Evolutionary conservation across 1,140 invertebrate genomes (phyloP).

Genomic region (Procambarus virginalis): DNA sequence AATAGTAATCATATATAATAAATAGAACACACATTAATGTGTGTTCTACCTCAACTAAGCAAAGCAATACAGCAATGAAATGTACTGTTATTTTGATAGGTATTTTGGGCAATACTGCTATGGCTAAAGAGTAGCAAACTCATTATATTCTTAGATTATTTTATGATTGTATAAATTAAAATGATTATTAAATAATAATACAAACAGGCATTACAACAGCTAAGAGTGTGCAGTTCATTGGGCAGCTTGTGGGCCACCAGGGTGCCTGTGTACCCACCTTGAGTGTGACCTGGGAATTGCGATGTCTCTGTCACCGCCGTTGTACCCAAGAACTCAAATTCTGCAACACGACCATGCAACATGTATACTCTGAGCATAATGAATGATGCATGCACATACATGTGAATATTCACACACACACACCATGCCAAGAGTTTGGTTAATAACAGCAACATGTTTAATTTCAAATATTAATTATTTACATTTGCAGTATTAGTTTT

Average conservation of each 20-base stretch:
- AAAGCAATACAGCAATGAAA: too few relatives aligned
- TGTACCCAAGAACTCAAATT: constrained; percentile 54
- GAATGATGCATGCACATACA: neutral
- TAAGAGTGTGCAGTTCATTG: neutral
- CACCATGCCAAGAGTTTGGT: neutral
- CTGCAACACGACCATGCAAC: constrained; percentile 50
- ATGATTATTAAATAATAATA: too few relatives aligned
- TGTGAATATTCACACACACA: neutral
- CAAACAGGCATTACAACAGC: too few relatives aligned
- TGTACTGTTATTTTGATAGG: too few relatives aligned
- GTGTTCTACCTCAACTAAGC: too few relatives aligned
- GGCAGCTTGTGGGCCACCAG: neutral
- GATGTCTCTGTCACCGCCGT: constrained; percentile 35
- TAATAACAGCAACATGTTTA: neutral
- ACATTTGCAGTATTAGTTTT: neutral
- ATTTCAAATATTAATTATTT: neutral
- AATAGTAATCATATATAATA: too few relatives aligned
- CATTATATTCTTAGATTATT: too few relatives aligned
- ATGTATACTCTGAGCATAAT: neutral
- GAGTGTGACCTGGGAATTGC: constrained; percentile 27
- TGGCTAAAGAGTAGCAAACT: too few relatives aligned
- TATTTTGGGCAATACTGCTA: too few relatives aligned
- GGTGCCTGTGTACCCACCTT: constrained; percentile 35
- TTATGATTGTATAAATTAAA: too few relatives aligned
- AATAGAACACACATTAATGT: too few relatives aligned